Conservation (phyloP, 2,888 invertebrate species). For the Cordylochernes scorpioides region DNA sequence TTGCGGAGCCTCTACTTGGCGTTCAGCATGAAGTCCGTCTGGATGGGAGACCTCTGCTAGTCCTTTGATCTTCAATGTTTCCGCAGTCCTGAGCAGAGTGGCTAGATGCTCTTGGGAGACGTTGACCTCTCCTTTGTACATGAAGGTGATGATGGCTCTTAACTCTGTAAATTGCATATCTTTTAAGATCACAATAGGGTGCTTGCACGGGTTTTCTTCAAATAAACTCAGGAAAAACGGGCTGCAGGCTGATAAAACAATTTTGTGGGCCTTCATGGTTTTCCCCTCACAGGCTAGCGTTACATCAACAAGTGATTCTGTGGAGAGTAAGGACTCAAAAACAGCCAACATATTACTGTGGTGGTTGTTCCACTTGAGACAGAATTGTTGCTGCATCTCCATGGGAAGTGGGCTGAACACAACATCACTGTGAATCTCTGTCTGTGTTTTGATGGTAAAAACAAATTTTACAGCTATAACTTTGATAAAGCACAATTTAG, state of each 20-base stretch:
- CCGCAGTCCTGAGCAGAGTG: constrained; percentile 60
- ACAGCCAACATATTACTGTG: constrained; percentile 62
- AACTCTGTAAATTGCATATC: constrained; percentile 69
- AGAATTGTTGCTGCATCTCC: too few species aligned
- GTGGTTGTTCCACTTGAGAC: constrained; percentile 77
- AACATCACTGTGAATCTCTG: too few species aligned
- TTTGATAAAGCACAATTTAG: too few species aligned
- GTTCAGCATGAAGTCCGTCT: constrained; percentile 1
- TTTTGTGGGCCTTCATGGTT: constrained; percentile 70
- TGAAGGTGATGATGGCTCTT: constrained; percentile 70
- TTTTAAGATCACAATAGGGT: constrained; percentile 73
- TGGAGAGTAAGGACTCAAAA: constrained; percentile 63
- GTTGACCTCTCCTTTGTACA: constrained; percentile 89
- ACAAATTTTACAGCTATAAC: too few species aligned
- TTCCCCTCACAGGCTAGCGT: constrained; percentile 72
- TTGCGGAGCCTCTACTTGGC: constrained; percentile 5
- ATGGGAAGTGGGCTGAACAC: too few species aligned
- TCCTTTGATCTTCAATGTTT: constrained; percentile 63
- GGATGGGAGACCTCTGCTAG: constrained; percentile 40
- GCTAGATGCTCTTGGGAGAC: constrained; percentile 72
- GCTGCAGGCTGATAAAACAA: constrained; percentile 73
- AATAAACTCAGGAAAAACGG: constrained; percentile 72
- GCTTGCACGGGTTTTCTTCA: constrained; percentile 73
- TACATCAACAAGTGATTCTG: constrained; percentile 68
- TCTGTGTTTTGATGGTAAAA: too few species aligned